Evolutionary conservation across 2,888 invertebrate species (phyloP), one percentile per base, ranked within the genome.

Genomic region (Argyresthia goedartella): DNA sequence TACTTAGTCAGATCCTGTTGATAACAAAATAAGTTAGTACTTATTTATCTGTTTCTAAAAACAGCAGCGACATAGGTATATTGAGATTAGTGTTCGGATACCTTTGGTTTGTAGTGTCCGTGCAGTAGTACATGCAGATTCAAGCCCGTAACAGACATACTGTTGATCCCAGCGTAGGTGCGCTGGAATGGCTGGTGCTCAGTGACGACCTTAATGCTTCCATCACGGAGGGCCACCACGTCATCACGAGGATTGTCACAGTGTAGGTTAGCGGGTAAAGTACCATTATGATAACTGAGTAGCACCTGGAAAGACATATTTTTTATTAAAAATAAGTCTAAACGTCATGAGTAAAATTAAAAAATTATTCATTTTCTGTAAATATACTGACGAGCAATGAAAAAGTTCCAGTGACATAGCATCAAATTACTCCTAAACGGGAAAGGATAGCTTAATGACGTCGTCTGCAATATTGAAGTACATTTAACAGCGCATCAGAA

Each of bases 181-280:
- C 91, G 89, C 10, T 79, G 67, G 78, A 91, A 91, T 0, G 62
- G 80, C 54, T 67, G 87, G 75, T 75, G 81, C 51, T 87, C 90
- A 0, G 84, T 85, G 4, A 93, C 85, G 8, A 94, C 85, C 62
- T 81, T 63, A 41, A 89, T 72, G 43, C 84, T 75, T 0, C 89
- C 89, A 1, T 89, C 87, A 4, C 76, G 73, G 9, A 91, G 60
- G 16, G 88, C 87, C 33, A 73, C 73, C 0, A 89, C 60, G 46
- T 88, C 88, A 35, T 78, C 69, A 4, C 88, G 78, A 0, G 94
- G 91, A 0, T 66, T 74, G 0, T 85, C 76, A 65, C 84, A 93
- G 68, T 95, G 90, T n/a, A 95, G 76, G 72, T 95, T 95, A 0
- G 90, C 91, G 0, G 95, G 93, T 50, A 95, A 81, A 8, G 77